phyloP scores from a whole-genome alignment of 1,140 invertebrate genomes.

The Drosophila sp. region DNA sequence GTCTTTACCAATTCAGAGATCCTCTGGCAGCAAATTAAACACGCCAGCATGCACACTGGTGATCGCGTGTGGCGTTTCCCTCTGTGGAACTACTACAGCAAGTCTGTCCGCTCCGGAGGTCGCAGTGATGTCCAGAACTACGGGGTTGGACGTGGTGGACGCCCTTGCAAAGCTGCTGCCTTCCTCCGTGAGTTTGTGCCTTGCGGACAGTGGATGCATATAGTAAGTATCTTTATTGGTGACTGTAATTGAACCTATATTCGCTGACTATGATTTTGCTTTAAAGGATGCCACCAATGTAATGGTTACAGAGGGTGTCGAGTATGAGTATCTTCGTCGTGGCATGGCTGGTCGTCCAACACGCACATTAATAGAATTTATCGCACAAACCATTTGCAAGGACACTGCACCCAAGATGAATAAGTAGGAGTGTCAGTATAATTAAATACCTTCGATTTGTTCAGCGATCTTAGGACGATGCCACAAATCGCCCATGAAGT shows the following conservation, averaged over 20 bases:
- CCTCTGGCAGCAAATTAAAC: slow-evolving; percentile 88
- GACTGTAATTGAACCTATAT: background rate
- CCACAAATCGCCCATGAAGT: slow-evolving; percentile 1
- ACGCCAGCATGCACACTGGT: slow-evolving; percentile 90
- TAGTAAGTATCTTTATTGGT: slow-evolving; percentile 90
- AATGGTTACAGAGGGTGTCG: slow-evolving; percentile 78
- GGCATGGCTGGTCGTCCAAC: slow-evolving; percentile 93
- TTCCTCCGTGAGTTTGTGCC: slow-evolving; percentile 94
- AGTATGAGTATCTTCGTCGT: slow-evolving; percentile 85
- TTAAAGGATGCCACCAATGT: slow-evolving; percentile 78
- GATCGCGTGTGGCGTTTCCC: slow-evolving; percentile 96
- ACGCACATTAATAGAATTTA: slow-evolving; percentile 91
- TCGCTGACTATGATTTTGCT: background rate
- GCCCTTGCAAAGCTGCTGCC: slow-evolving; percentile 94
- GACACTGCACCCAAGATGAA: slow-evolving; percentile 77
- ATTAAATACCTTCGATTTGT: slow-evolving; percentile 5
- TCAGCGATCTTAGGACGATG: slow-evolving; percentile 20
- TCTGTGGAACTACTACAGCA: slow-evolving; percentile 92
- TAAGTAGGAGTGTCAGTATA: slow-evolving; percentile 36
- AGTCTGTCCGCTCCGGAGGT: slow-evolving; percentile 88
- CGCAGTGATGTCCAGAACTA: slow-evolving; percentile 94
- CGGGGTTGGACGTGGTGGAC: slow-evolving; percentile 88
- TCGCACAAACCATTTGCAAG: slow-evolving; percentile 85
- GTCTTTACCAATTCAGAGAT: slow-evolving; percentile 90
- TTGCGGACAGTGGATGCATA: slow-evolving; percentile 91